A percentile compares a stretch with the other conserved stretches of the same genome.
Evolutionary conservation across 2,888 invertebrate genomes (phyloP).

Genomic region (Aphodius sticticus): DNA sequence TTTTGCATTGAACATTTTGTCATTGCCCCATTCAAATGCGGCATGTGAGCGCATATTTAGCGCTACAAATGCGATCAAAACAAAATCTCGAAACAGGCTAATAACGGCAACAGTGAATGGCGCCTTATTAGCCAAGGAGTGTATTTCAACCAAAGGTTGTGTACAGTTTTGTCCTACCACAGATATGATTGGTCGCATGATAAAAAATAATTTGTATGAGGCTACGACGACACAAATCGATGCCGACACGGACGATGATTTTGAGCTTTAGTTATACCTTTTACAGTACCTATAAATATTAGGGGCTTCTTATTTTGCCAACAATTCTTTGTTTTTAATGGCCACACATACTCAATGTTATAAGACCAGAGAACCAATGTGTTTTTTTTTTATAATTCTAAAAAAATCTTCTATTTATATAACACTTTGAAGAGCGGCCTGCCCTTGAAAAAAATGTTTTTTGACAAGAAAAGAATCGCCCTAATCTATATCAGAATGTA

Average conservation of each 20-base stretch:
- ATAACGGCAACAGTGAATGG: slow-evolving; percentile 6
- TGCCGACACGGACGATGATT: slow-evolving; percentile 4
- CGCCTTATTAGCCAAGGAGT: not conserved
- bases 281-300: slow-evolving; percentile 4
- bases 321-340: not conserved
- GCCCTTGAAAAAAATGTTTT: slow-evolving; percentile 4
- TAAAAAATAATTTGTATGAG: slow-evolving; percentile 7
- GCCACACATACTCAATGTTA: slow-evolving; percentile 4
- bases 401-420: slow-evolving; percentile 4
- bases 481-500: slow-evolving; percentile 4
- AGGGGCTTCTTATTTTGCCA: slow-evolving; percentile 4
- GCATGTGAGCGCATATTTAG: slow-evolving; percentile 10
- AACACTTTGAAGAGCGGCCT: slow-evolving; percentile 4
- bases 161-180: not conserved
- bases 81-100: slow-evolving; percentile 14
- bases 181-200: slow-evolving; percentile 13
- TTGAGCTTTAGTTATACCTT: slow-evolving; percentile 4
- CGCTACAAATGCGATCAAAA: slow-evolving; percentile 9
- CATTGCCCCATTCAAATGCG: slow-evolving; percentile 15
- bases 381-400: slow-evolving; percentile 4
- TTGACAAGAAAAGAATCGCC: not conserved
- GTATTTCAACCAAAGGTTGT: slow-evolving; percentile 13
- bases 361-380: slow-evolving; percentile 4
- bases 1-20: slow-evolving; percentile 12
- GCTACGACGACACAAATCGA: slow-evolving; percentile 4